Base-by-base conservation (phyloP, 2,113 vertebrate genomes). In the Microtus montanus region DNA sequence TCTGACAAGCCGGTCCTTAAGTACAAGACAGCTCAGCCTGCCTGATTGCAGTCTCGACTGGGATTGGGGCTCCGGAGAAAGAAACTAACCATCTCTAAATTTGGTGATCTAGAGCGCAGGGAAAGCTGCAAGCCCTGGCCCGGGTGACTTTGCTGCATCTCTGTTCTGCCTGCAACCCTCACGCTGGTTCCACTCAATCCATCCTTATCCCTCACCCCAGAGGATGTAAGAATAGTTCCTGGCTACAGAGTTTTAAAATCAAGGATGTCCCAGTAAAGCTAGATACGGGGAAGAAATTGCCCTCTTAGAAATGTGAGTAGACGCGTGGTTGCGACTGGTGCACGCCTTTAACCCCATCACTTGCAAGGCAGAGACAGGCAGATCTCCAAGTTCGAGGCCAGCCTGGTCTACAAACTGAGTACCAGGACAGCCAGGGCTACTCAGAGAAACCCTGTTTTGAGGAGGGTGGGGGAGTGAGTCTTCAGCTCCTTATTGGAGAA, bases 221-320 rank as follows among this genome's bases (percentile, higher is more conserved):
- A 41, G 64, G 80, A 92, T 54, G 64, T 17, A 35, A 64, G 54
- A 73, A 47, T 91, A 61, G 64, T 71, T 28, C 75, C 52, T 63
- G 52, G 82, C 41, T 89, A 71, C 30, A 70, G 47, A 41, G 58
- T 74, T 73, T 83, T 71, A 89, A 61, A 87, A 86, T 93, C 44
- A 93, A 90, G 14, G 8, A 5, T 82, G 38, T 49, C 13, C 78
- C 63, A 33, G n/a, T 33, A 96, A 79, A 10, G 41, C 88, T 68
- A 71, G 26, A 17, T 11, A 64, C 35, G 61, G 22, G 35, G 12
- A 84, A 78, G 52, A 95, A 79, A 74, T 33, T 47, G 7, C 92
- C n/a, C 41, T 87, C 47, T 84, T 96, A 20, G 64, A 68, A 54
- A 28, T 83, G 52, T 13, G 35, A 52, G 38, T 80, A 71, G 66